Base-by-base conservation (phyloP, 2,113 vertebrate species). In the Cyphomyrus discorhynchus region DNA sequence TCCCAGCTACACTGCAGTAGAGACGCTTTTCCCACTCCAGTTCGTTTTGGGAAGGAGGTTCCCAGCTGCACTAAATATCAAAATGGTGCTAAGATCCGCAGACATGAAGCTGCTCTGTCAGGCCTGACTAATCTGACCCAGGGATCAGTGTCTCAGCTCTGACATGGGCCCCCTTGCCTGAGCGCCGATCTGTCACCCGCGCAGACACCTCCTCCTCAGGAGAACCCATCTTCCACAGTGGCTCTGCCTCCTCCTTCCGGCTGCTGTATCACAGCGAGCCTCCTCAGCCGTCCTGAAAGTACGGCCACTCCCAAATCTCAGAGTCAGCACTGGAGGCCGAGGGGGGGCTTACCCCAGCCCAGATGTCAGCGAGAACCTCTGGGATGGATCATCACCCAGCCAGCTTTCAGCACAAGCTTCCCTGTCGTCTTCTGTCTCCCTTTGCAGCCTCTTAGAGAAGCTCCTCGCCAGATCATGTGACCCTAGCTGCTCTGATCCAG, bases 121-220 rank as follows among this genome's bases (percentile, higher is more conserved):
- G 10, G 56, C 56, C 56, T 62, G 56, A 62, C 56, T 24, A 8
- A 24, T 62, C 56, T 62, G 62, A 31, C 10, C 62, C 62, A 31
- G 82, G 88, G 90, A 17, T 35, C 70, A n/a, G 62, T 91, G 90
- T 42, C 74, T 80, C 31, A 21, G 74, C 58, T 66, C 58, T 66
- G n/a, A 13, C n/a, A 39, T 21, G 35, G 5, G 39, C 8, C 39
- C 46, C 3, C 21, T 15, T 56, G 15, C 77, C 89, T 90, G 21
- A 17, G 58, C 31, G 53, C 90, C 89, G 15, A 24, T 49, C 47
- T 80, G 66, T 89, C 88, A 89, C n/a, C 27, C 19, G 2, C 9
- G 5, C n/a, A 17, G 39, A 39, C 47, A 47, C 27, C 31, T 80
- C 88, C 70, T 35, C 31, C 27, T 49, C 47, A 21, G 62, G 45